These are phyloP conservation scores for Ammospiza caudacuta DNA, from an alignment of 2,113 vertebrate genomes.

Conservation along the genomic window DNA sequence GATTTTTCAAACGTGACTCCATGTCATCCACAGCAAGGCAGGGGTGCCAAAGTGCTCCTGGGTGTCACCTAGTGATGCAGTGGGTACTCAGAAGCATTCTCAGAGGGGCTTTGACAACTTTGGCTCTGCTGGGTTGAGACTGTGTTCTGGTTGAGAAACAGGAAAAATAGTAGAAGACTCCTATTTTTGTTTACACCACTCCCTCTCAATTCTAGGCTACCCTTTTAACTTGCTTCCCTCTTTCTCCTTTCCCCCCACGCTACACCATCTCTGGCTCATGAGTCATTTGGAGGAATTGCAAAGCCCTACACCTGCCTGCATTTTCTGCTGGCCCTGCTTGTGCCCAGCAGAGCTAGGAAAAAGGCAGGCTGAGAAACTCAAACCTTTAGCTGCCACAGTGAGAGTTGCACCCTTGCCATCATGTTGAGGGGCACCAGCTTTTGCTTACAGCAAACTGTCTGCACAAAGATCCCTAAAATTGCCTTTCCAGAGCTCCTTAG, in stretches of 20 bases:
- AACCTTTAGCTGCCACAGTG: background rate
- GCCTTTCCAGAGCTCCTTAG: background rate
- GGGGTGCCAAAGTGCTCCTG: background rate
- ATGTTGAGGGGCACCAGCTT: background rate
- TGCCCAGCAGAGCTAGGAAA: background rate
- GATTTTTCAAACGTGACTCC: conserved; percentile 7
- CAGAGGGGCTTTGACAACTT: background rate
- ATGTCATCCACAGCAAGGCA: background rate
- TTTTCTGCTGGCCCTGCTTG: background rate
- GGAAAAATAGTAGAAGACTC: background rate
- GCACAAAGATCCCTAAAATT: background rate
- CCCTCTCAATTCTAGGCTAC: background rate
- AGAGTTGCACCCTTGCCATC: background rate
- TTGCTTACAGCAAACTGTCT: background rate
- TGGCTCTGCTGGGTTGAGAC: background rate
- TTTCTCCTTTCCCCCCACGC: background rate
- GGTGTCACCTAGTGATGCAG: background rate
- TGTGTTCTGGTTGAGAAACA: background rate
- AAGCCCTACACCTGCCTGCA: background rate
- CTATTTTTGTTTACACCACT: background rate
- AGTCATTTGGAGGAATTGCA: background rate
- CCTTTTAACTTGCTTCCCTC: background rate
- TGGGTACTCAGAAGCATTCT: background rate
- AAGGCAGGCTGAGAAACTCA: background rate
- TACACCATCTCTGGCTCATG: background rate